Percentiles rank a stretch among this genome's conserved stretches.
These are phyloP conservation scores for Epinotia ramella DNA, from an alignment of 2,888 invertebrate genomes.

Conservation along the genomic window DNA sequence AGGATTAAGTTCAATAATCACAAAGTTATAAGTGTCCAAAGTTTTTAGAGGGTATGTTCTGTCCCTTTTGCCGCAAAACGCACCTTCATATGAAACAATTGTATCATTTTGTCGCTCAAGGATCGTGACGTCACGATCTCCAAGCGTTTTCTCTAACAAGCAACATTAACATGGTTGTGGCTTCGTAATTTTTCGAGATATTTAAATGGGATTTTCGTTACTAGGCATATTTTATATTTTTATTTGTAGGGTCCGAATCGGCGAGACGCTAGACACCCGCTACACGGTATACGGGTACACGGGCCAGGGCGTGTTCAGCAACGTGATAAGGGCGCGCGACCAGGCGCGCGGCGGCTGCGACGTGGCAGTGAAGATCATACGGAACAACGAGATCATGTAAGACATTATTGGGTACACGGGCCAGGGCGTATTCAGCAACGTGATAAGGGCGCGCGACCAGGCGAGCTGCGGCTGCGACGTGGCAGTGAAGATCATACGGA, in stretches of 20 bases:
- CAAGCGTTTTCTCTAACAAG: too few species aligned
- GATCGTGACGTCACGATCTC: too few species aligned
- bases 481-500: slow-evolving; percentile 99
- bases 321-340: slow-evolving; percentile 97
- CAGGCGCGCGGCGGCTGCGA: slow-evolving; percentile 93
- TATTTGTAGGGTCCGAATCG: slow-evolving; percentile 91
- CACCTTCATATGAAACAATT: too few species aligned
- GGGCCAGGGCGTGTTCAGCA: slow-evolving; percentile 99
- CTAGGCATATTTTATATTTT: too few species aligned
- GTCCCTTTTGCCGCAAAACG: too few species aligned
- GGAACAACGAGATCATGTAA: slow-evolving; percentile 99
- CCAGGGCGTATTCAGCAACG: slow-evolving; percentile 99
- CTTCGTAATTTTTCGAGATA: too few species aligned
- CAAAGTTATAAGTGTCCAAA: too few species aligned
- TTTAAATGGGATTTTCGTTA: too few species aligned
- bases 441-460: slow-evolving; percentile 96
- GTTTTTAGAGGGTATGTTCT: too few species aligned
- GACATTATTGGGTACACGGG: slow-evolving; percentile 94
- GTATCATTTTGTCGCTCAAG: too few species aligned
- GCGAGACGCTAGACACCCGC: slow-evolving; percentile 95
- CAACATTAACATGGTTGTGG: too few species aligned
- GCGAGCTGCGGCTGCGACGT: slow-evolving; percentile 95
- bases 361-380: slow-evolving; percentile 99
- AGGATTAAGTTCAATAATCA: too few species aligned
- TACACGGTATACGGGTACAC: slow-evolving; percentile 99